A percentile compares a stretch with the other conserved stretches of the same genome.
Evolutionary conservation across 2,797 vertebrate species (phyloP).

Genomic region (Cyprinella venusta): DNA sequence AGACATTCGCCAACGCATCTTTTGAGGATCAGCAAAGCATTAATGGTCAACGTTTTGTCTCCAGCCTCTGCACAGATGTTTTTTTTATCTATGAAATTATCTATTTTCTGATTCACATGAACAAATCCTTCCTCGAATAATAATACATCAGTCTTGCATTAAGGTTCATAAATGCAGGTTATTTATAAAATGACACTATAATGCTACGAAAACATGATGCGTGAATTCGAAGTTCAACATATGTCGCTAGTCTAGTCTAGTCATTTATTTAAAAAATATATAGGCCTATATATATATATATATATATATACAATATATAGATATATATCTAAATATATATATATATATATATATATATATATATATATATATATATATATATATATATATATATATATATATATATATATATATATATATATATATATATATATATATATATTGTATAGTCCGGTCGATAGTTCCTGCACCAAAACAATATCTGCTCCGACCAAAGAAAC

Average conservation of each 20-base stretch:
- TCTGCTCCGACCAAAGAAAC: neutral
- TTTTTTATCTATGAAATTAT: neutral
- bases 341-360: neutral
- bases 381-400: too few relatives aligned
- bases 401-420: neutral
- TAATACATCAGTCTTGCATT: neutral
- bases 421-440: neutral
- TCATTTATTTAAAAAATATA: too few relatives aligned
- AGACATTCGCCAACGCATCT: neutral
- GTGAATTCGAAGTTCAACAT: neutral
- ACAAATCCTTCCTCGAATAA: neutral
- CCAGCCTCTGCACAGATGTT: constrained; percentile 16
- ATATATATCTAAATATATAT: neutral
- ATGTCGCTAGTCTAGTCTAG: neutral
- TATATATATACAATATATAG: neutral
- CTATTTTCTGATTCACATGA: neutral
- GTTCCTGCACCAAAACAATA: neutral
- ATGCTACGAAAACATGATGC: neutral
- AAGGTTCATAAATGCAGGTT: neutral
- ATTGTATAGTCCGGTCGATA: neutral
- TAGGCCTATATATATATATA: neutral
- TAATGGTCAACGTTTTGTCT: neutral
- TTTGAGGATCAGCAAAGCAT: neutral
- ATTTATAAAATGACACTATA: neutral
- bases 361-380: too few relatives aligned